These are phyloP conservation scores for mouse (Mus musculus) DNA, from an alignment of 2,113 vertebrate genomes.

Conservation along the genomic window DNA sequence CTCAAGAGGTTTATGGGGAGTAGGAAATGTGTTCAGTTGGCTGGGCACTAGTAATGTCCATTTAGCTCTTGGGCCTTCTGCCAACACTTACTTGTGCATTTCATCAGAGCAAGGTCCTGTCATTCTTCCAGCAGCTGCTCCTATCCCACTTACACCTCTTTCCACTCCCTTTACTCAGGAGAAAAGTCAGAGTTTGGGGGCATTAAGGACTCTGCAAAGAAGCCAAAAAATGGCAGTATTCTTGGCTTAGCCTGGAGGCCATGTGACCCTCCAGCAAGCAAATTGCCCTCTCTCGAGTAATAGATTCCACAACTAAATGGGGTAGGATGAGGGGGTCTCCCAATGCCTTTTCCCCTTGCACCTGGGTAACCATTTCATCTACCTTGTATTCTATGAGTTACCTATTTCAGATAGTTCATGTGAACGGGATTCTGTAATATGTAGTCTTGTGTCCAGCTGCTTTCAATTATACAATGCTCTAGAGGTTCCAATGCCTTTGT, in stretches of 20 bases:
- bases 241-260: background rate
- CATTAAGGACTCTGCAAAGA: background rate
- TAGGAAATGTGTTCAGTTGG: background rate
- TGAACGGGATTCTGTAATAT: background rate
- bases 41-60: background rate
- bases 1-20: background rate
- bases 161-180: background rate
- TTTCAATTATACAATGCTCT: background rate
- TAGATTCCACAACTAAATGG: background rate
- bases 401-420: background rate
- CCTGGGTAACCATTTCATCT: background rate
- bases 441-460: background rate
- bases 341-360: background rate
- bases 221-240: constrained; percentile 13
- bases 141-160: background rate
- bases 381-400: background rate
- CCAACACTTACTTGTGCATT: background rate
- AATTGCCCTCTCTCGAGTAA: constrained; percentile 31
- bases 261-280: constrained; percentile 15
- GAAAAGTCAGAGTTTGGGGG: background rate
- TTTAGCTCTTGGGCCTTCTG: background rate
- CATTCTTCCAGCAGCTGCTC: background rate
- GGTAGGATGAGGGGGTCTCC: background rate
- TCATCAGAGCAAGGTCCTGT: constrained; percentile 44
- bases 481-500: background rate